Conservation (phyloP, 2,888 invertebrate genomes). For the Harmothoe impar region DNA sequence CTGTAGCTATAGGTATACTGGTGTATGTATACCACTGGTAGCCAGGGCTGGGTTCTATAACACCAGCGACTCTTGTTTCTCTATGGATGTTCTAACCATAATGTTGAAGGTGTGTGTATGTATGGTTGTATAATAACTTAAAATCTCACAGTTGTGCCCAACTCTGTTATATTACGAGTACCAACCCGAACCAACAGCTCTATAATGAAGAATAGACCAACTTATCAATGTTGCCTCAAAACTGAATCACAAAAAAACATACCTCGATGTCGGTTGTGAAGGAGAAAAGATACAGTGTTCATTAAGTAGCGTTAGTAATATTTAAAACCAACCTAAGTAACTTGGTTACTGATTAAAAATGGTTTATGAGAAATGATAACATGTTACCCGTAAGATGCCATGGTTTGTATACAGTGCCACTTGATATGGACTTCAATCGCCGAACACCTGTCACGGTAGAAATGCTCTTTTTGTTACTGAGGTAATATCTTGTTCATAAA, state of each 20-base stretch:
- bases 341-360: not conserved
- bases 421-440: constrained; percentile 51
- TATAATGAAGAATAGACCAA: not conserved
- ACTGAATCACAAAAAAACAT: not conserved
- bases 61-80: not conserved
- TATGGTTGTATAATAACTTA: constrained; percentile 24
- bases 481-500: constrained; percentile 25
- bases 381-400: constrained; percentile 6
- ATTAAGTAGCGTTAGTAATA: not conserved
- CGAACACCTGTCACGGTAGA: constrained; percentile 41
- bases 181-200: not conserved
- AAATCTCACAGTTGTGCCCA: constrained; percentile 30
- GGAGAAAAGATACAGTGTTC: not conserved
- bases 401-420: constrained; percentile 50
- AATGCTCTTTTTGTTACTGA: not conserved
- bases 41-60: not conserved
- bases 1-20: not conserved
- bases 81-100: constrained; percentile 18
- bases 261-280: not conserved
- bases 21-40: not conserved
- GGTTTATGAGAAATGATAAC: constrained; percentile 11
- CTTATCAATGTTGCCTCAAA: constrained; percentile 46
- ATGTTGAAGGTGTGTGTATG: constrained; percentile 19
- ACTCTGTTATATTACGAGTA: not conserved
- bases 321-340: not conserved